Evolutionary conservation across 2,797 vertebrate species (phyloP), one percentile per base, ranked within the genome.

Genomic region (Yasuhikotakia modesta): DNA sequence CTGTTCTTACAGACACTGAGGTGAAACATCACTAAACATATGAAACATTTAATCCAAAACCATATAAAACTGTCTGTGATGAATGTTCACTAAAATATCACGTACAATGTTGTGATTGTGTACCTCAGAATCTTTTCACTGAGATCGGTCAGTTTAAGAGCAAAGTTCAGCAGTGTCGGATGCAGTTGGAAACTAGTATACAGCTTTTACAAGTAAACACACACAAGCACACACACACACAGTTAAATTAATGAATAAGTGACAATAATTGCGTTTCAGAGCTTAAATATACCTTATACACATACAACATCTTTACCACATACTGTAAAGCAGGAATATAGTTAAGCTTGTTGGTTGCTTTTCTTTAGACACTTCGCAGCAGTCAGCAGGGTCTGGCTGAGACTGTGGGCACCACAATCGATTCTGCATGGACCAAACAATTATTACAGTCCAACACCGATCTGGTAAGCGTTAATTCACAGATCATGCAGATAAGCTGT

Each of bases 381-480:
- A 88, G 84, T 80, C 88, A 90, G 83, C 48, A 74, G 63, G 78
- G 81, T 11, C 66, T 85, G 2, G 86, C 87, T 68, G 75, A 69
- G 64, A 77, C 70, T 0, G 76, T 88, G 61, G 69, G 53, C 30
- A 32, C 85, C 55, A 50, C 64, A 74, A 35, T 73, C 3, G 87
- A 90, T 73, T 84, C 89, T 0, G 77, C 89, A 45, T 94, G 93
- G 93, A 89, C 86, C 0, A 92, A 92, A 81, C 71, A 89, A 55
- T 32, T 94, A 76, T 90, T 92, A 17, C 91, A 93, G 88, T 80
- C 86, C 65, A 93, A 91, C 88, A 91, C 90, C 4, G 89, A 92
- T 72, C 89, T 92, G 93, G 93, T 94, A 85, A 39, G 32, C 39
- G 21, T 3, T 16, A 46, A 24, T 24, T 24, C 21, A 1, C 53